These are phyloP conservation scores for Brachionus calyciflorus DNA, from an alignment of 1,140 invertebrate genomes.

Conservation along the genomic window DNA sequence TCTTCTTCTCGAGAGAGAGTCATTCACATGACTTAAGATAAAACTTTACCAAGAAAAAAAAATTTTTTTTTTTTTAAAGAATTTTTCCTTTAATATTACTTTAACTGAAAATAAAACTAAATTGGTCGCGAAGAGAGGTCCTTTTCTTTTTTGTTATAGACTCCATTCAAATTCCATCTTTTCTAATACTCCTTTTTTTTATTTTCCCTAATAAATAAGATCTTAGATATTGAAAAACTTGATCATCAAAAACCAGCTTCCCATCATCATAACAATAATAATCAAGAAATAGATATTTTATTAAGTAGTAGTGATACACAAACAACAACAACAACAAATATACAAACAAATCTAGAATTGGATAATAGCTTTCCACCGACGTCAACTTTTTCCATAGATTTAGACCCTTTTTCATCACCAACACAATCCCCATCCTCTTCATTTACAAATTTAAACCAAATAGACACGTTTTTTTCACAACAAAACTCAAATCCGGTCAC, in stretches of 20 bases:
- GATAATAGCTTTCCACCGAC: neutral
- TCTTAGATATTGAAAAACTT: neutral
- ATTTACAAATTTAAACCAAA: neutral
- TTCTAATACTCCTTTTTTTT: slow-evolving; percentile 4
- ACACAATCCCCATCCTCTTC: neutral
- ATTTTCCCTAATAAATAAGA: neutral
- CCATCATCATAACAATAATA: no score
- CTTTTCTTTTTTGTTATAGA: neutral
- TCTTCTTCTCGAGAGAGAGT: neutral
- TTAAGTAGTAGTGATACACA: no score
- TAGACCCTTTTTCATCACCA: slow-evolving; percentile 34
- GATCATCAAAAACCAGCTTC: no score
- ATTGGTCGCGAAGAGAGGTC: neutral
- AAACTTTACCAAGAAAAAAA: neutral
- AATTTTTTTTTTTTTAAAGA: slow-evolving; percentile 9
- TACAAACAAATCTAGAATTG: slow-evolving; percentile 24
- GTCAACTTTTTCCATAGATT: slow-evolving; percentile 30
- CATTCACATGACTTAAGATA: neutral
- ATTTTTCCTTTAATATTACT: no score
- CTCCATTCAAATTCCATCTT: no score
- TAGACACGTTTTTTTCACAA: neutral
- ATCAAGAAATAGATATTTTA: no score
- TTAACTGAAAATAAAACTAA: slow-evolving; percentile 45
- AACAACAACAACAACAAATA: slow-evolving; percentile 11
- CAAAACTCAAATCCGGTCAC: neutral